Evolutionary conservation across 2,113 vertebrate species (phyloP), one percentile per base, ranked within the genome.

Genomic region (Archilochus colubris): DNA sequence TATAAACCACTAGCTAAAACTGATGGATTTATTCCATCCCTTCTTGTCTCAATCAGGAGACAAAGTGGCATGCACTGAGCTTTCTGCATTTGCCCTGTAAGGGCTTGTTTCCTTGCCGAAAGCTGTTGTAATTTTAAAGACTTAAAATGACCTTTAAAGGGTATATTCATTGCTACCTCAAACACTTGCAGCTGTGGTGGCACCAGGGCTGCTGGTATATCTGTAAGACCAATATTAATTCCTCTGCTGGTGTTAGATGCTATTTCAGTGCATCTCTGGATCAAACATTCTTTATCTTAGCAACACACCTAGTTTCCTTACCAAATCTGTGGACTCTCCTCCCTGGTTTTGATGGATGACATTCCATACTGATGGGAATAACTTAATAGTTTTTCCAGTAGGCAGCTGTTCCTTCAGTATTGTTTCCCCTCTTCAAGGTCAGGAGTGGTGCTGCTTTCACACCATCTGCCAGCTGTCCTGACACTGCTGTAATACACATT

Each of bases 1-100:
- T 69, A 30, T 0, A 57, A 89, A 62, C 1, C 1, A 86, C 68
- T 57, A 43, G 31, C 11, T 81, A 36, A 66, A 74, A n/a, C 3
- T 18, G 57, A 7, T 0, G 0, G 14, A n/a, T 74, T 54, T 78
- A 40, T 46, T 21, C 53, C 36, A 14, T 74, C 16, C 30, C 23
- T 61, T 46, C 5, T 82, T 88, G 25, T 69, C 23, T 80, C 69
- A 33, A 61, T 57, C 18, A 14, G 30, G 6, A 86, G 44, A 50
- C 30, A 70, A 69, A 81, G 63, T 51, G 61, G 20, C 15, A 10
- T 1, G 8, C 4, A 2, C 7, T 36, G 66, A 21, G 40, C 27
- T 46, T 78, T 50, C 5, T 21, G 16, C 12, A 5, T 33, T 82
- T 88, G 28, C 24, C 24, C 27, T 40, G 3, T 8, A 33, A 58